Conservation (phyloP, 2,888 invertebrate genomes). For the Sisyra nigra region DNA sequence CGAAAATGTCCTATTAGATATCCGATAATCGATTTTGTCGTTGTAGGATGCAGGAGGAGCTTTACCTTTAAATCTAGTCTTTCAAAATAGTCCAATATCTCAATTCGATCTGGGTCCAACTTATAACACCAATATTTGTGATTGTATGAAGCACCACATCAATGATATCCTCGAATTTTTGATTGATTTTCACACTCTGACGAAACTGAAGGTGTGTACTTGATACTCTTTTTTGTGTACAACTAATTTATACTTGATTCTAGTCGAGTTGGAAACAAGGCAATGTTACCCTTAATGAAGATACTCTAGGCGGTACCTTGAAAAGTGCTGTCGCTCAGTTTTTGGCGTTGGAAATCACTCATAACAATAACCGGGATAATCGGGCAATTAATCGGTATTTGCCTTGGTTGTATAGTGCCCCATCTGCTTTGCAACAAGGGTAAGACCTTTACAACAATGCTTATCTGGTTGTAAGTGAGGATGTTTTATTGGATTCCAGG, state of each 20-base stretch:
- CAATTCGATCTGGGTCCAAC: constrained; percentile 29
- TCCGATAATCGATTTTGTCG: no score
- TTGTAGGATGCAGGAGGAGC: constrained; percentile 69
- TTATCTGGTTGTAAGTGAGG: no score
- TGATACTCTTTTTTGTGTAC: constrained; percentile 6
- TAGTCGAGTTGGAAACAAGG: constrained; percentile 55
- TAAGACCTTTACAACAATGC: no score
- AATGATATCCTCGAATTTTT: constrained; percentile 89
- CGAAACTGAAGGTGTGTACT: constrained; percentile 75
- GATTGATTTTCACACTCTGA: constrained; percentile 89
- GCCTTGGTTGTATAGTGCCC: constrained; percentile 81
- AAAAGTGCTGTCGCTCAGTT: constrained; percentile 92
- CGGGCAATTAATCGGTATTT: constrained; percentile 64
- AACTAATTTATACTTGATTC: constrained; percentile 13
- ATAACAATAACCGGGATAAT: constrained; percentile 72
- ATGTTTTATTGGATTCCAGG: constrained; percentile 28
- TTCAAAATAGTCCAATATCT: constrained; percentile 33
- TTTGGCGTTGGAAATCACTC: constrained; percentile 83
- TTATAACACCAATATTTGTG: constrained; percentile 74
- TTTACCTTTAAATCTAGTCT: constrained; percentile 57
- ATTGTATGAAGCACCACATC: constrained; percentile 84
- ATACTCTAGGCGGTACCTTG: constrained; percentile 88
- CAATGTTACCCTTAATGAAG: constrained; percentile 65
- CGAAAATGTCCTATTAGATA: no score
- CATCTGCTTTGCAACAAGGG: constrained; percentile 70